Evolutionary conservation across 2,888 invertebrate species (phyloP).

Genomic region (Lasioglossum villosulum): DNA sequence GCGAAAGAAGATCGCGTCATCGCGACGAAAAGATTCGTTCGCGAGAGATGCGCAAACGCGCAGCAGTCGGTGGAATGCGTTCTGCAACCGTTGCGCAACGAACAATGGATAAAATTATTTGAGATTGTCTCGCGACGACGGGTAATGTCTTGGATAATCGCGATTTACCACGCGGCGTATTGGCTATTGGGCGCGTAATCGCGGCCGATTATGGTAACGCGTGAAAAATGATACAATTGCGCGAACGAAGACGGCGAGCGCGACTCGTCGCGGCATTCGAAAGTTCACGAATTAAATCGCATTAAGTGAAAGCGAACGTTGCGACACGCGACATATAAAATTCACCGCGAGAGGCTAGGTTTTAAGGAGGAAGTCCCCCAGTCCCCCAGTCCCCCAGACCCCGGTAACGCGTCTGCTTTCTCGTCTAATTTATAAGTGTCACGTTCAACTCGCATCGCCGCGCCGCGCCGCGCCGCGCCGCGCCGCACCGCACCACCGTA

Average conservation of each 20-base stretch:
- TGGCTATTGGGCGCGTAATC: slow-evolving; percentile 37
- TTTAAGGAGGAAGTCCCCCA: slow-evolving; percentile 49
- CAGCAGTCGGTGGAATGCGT: neutral
- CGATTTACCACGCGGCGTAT: slow-evolving; percentile 16
- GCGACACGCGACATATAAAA: slow-evolving; percentile 64
- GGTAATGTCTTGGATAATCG: neutral
- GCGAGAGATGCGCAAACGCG: slow-evolving; percentile 1
- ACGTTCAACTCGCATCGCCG: slow-evolving; percentile 42
- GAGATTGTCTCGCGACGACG: neutral
- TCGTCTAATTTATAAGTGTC: slow-evolving; percentile 62
- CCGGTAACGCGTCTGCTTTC: slow-evolving; percentile 52
- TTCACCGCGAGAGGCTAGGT: slow-evolving; percentile 54
- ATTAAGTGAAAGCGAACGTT: slow-evolving; percentile 68
- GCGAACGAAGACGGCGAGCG: neutral
- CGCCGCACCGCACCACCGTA: neutral
- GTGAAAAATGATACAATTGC: slow-evolving; percentile 62
- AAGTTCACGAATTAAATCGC: slow-evolving; percentile 69
- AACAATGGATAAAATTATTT: slow-evolving; percentile 26
- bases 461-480: too few species aligned
- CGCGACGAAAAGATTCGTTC: neutral
- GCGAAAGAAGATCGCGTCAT: neutral
- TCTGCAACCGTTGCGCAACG: slow-evolving; percentile 8
- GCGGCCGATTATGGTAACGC: slow-evolving; percentile 40
- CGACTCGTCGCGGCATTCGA: slow-evolving; percentile 37
- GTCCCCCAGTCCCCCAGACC: slow-evolving; percentile 6